Conservation (phyloP, 2,888 invertebrate species). For the Meteorus colon region DNA sequence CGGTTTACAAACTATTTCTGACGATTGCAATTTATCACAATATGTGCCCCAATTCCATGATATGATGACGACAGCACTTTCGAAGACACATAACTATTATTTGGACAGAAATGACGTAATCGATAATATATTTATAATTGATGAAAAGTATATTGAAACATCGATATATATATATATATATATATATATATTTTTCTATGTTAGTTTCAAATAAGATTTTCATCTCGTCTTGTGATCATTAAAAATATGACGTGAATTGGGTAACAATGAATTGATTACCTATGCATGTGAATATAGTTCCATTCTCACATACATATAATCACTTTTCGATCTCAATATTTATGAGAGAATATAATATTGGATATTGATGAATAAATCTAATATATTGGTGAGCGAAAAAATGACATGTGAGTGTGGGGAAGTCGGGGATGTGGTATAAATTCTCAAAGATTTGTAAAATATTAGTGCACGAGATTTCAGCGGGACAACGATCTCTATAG, state of each 20-base stretch:
- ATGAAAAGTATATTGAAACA: background rate
- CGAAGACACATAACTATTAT: background rate
- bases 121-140: background rate
- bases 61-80: background rate
- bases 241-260: background rate
- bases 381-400: background rate
- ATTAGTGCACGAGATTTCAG: constrained; percentile 22
- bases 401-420: background rate
- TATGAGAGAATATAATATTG: background rate
- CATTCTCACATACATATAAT: background rate
- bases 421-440: constrained; percentile 8
- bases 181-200: background rate
- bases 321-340: background rate
- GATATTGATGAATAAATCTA: background rate
- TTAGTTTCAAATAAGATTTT: background rate
- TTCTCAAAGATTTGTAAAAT: constrained; percentile 3
- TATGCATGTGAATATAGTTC: background rate
- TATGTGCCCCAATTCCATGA: constrained; percentile 10
- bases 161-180: background rate
- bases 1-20: background rate
- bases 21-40: background rate
- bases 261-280: background rate
- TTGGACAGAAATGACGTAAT: background rate
- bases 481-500: constrained; percentile 10
- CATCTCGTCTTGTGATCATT: background rate